These are phyloP conservation scores for Cladopsammia gracilis DNA, from an alignment of 64 coral and sea anemone genomes.

Conservation along the genomic window DNA sequence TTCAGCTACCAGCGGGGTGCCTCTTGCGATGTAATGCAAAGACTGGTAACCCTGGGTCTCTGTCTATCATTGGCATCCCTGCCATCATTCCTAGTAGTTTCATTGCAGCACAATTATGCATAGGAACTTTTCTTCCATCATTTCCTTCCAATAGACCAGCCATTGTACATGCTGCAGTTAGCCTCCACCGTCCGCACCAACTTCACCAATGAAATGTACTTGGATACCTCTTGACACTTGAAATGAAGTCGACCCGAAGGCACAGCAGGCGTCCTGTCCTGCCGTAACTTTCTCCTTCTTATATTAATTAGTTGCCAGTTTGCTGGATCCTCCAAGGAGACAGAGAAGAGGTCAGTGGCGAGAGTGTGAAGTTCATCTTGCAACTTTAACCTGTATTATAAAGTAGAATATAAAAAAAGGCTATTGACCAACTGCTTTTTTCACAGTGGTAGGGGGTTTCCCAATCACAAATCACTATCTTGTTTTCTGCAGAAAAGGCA, in stretches of 20 bases:
- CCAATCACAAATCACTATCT: no score
- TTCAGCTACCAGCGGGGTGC: conserved; percentile 1
- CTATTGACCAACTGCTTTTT: no score
- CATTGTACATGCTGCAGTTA: not conserved
- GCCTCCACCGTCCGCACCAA: not conserved
- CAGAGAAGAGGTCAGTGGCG: not conserved
- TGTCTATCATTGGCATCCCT: not conserved
- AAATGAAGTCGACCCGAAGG: not conserved
- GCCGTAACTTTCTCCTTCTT: not conserved
- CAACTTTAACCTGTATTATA: no score
- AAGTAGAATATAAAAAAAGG: no score
- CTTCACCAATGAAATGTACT: not conserved
- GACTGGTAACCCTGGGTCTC: not conserved
- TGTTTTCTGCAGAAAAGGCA: no score
- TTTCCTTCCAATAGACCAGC: not conserved
- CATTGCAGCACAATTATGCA: not conserved
- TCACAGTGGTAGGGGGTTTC: no score
- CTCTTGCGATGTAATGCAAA: conserved; percentile 13
- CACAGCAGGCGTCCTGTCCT: not conserved
- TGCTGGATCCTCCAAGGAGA: not conserved
- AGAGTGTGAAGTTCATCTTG: not conserved
- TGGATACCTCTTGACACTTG: not conserved
- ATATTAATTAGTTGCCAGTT: not conserved
- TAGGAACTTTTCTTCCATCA: not conserved
- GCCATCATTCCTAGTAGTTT: conserved; percentile 2